Conservation (phyloP, 2,113 vertebrate species). For the Callipepla squamata region DNA sequence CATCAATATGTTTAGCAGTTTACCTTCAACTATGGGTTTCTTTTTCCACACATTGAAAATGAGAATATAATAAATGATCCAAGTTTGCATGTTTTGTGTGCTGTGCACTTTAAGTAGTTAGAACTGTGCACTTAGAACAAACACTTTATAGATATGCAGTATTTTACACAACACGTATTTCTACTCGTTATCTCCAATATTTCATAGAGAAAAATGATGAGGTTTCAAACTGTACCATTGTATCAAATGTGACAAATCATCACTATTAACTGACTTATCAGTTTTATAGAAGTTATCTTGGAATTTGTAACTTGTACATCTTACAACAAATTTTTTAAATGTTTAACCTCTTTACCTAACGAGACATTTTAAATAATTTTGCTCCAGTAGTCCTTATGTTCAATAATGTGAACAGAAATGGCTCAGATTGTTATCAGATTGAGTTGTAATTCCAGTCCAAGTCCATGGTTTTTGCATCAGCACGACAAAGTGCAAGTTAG, state of each 20-base stretch:
- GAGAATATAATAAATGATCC: neutral
- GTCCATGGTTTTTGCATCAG: neutral
- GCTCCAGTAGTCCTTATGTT: neutral
- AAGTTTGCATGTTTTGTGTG: neutral
- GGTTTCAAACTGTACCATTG: neutral
- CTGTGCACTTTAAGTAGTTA: neutral
- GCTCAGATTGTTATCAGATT: neutral
- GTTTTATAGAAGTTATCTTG: neutral
- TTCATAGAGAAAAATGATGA: neutral
- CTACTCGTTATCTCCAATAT: neutral
- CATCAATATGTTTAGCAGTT: neutral
- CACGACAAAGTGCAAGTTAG: neutral
- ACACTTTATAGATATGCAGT: neutral
- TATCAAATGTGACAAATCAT: neutral
- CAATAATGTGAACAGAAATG: neutral
- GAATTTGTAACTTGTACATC: neutral
- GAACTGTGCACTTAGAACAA: neutral
- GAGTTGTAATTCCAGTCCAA: neutral
- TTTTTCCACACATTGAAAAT: neutral
- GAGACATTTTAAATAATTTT: neutral
- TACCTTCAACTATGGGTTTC: neutral
- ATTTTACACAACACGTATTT: neutral
- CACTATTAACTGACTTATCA: neutral
- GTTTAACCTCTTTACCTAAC: neutral
- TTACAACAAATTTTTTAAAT: neutral